Base-by-base conservation (phyloP, 2,797 vertebrate species). In the Sebastes jordani region DNA sequence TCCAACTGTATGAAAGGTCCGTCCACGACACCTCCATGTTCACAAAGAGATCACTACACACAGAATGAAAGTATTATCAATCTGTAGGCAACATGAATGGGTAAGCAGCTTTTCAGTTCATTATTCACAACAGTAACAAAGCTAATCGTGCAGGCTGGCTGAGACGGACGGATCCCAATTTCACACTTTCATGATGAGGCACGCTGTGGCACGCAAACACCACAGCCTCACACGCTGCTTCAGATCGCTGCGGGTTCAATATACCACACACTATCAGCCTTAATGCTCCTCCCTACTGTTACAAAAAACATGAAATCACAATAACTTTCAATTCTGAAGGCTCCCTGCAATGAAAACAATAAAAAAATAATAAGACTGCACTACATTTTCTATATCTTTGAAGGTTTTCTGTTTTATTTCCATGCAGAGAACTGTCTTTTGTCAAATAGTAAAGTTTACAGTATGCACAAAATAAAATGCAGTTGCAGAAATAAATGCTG, bases 131-230 rank as follows among this genome's bases (percentile, higher is more conserved):
- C 61, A 63, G 52, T 59, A 72, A 69, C 54, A n/a, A 55, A 46
- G 23, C 55, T 56, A 18, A 68, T 77, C 46, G 55, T 56, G 62
- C 80, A 59, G 71, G 10, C 25, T 66, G 58, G 80, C 81, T 84
- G 62, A 56, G 52, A 78, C 67, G 75, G 65, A 73, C 49, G 29
- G 88, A 84, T 76, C 77, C 75, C 70, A 86, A 80, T 90, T 86
- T 86, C 86, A 87, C 87, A 78, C 83, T 74, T 76, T 70, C 46
- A 36, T 64, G 76, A 88, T 76, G 71, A 81, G 69, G 62, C 75
- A 54, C 25, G 74, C 66, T 82, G 83, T 4, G 76, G 60, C 64
- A 64, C n/a, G 49, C 70, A 83, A 78, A 74, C 58, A 42, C 60
- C 58, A 42, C 60, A 20, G 62, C 42, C 60, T 22, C 64, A 27